Evolutionary conservation across 2,888 invertebrate genomes (phyloP).

Genomic region (Epicampocera succincta): DNA sequence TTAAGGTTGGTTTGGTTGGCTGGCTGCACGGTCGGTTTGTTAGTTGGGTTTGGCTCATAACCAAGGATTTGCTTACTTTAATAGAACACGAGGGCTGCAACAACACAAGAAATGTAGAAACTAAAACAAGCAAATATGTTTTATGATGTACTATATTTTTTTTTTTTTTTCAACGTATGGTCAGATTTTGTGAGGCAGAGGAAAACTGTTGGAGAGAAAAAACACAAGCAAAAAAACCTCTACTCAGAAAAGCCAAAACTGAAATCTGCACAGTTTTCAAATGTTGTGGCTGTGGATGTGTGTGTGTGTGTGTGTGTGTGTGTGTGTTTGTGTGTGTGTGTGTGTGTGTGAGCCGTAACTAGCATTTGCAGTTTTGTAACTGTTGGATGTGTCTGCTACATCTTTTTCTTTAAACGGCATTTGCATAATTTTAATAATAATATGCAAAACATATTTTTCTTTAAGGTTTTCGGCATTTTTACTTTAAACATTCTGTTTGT

Average conservation of each 20-base stretch:
- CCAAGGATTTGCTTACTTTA: slow-evolving; percentile 53
- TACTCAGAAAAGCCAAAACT: no score
- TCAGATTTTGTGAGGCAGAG: slow-evolving; percentile 51
- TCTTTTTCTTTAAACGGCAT: slow-evolving; percentile 31
- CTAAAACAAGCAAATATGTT: slow-evolving; percentile 51
- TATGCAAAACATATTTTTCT: slow-evolving; percentile 64
- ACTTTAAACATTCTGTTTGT: background rate
- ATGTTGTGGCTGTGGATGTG: background rate
- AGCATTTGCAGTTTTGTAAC: slow-evolving; percentile 11
- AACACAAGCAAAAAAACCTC: background rate
- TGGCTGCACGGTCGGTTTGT: slow-evolving; percentile 41
- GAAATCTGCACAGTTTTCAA: background rate
- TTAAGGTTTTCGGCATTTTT: slow-evolving; percentile 29
- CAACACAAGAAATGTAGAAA: slow-evolving; percentile 1
- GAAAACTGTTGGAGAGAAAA: slow-evolving; percentile 29
- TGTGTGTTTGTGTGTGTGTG: no score
- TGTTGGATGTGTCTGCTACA: slow-evolving; percentile 24
- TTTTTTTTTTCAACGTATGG: slow-evolving; percentile 64
- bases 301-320: no score
- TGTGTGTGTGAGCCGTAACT: slow-evolving; percentile 1
- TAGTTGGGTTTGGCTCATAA: slow-evolving; percentile 54
- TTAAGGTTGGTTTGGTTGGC: slow-evolving; percentile 39
- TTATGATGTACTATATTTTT: no score
- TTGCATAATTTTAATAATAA: slow-evolving; percentile 67
- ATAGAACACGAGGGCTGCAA: slow-evolving; percentile 5